Conservation (phyloP, 2,888 invertebrate genomes). For the Eristalinus sepulchralis region DNA sequence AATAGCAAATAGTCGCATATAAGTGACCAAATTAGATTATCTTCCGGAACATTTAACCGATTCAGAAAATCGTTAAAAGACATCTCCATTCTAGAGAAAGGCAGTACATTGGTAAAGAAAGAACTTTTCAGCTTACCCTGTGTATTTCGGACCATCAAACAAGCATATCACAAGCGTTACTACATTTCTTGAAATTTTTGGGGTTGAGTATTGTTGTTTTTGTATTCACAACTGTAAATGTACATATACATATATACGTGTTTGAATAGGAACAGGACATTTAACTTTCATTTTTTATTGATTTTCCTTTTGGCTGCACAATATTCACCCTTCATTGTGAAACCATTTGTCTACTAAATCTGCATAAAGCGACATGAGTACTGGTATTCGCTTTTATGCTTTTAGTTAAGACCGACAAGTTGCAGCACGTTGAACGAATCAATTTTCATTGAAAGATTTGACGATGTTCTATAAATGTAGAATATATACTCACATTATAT, state of each 20-base stretch:
- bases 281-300: slow-evolving; percentile 22
- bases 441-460: not conserved
- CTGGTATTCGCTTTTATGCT: not conserved
- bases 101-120: not conserved
- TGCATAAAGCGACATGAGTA: slow-evolving; percentile 24
- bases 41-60: slow-evolving; percentile 80
- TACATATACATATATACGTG: too few species aligned
- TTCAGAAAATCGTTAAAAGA: slow-evolving; percentile 74
- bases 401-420: not conserved
- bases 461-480: not conserved
- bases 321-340: slow-evolving; percentile 40
- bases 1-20: slow-evolving; percentile 79
- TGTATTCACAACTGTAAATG: slow-evolving; percentile 9
- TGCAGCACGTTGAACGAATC: not conserved
- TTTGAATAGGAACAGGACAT: not conserved
- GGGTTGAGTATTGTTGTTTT: slow-evolving; percentile 18
- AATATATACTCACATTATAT: not conserved
- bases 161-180: slow-evolving; percentile 28
- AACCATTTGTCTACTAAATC: slow-evolving; percentile 19
- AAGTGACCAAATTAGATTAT: slow-evolving; percentile 81
- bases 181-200: not conserved
- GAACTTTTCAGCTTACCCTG: slow-evolving; percentile 17
- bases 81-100: slow-evolving; percentile 32
- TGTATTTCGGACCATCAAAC: slow-evolving; percentile 55
- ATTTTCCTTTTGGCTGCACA: slow-evolving; percentile 55